Evolutionary conservation across 2,113 vertebrate genomes (phyloP).

Genomic region (Erythrocebus patas): DNA sequence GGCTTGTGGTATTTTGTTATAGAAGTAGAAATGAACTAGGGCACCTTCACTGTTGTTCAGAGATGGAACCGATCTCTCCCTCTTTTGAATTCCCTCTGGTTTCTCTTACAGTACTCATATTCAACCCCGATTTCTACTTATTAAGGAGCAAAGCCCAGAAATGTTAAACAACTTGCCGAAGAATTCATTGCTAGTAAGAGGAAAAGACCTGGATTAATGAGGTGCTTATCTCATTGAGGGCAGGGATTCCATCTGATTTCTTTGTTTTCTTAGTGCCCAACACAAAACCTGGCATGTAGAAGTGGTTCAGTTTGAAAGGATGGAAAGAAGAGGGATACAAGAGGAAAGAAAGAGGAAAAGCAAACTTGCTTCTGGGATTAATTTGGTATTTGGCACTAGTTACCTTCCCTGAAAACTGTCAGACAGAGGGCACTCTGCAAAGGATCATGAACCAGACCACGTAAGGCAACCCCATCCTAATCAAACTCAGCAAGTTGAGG

Average conservation of each 20-base stretch:
- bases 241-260: background rate
- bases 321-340: background rate
- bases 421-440: background rate
- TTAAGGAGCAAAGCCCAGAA: background rate
- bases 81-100: background rate
- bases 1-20: background rate
- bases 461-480: background rate
- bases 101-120: background rate
- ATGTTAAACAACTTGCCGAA: background rate
- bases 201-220: background rate
- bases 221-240: background rate
- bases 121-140: background rate
- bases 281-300: background rate
- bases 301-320: background rate
- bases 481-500: background rate
- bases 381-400: background rate
- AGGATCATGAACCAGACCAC: background rate
- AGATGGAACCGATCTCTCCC: background rate
- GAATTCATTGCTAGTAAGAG: background rate
- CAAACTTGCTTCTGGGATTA: background rate
- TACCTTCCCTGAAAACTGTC: background rate
- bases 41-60: background rate
- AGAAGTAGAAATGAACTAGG: background rate
- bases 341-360: background rate
- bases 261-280: background rate